phyloP scores from a whole-genome alignment of 2,113 vertebrate species.

The Rafetus swinhoei region DNA sequence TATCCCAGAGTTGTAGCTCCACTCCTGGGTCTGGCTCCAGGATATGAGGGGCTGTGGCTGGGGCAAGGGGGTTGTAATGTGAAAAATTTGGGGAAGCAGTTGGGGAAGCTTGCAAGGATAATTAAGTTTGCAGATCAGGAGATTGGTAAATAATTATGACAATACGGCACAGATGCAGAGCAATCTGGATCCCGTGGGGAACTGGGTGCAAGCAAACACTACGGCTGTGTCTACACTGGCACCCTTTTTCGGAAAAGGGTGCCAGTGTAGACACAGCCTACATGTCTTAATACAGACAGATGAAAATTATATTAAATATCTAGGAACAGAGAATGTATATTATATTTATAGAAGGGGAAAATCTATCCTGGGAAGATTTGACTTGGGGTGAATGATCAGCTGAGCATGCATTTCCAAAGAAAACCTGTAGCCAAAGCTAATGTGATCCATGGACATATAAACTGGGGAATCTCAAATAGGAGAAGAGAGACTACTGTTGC shows the following conservation, averaged over 20 bases:
- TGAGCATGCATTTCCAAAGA: background rate
- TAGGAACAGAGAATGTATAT: background rate
- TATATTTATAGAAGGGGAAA: background rate
- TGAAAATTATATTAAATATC: background rate
- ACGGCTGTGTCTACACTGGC: too few species aligned
- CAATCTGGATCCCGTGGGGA: background rate
- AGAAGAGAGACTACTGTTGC: background rate
- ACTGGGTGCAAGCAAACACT: background rate
- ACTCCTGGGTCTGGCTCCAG: too few species aligned
- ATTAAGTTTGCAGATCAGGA: background rate
- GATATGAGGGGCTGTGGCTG: too few species aligned
- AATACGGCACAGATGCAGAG: background rate
- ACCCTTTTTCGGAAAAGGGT: too few species aligned
- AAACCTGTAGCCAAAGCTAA: background rate
- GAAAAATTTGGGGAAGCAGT: background rate
- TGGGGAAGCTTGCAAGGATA: background rate
- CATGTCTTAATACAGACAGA: background rate
- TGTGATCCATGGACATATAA: background rate
- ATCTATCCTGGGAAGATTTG: background rate
- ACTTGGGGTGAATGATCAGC: background rate
- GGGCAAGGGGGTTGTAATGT: too few species aligned
- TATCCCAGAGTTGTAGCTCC: too few species aligned
- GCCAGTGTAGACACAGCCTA: too few species aligned
- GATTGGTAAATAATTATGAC: background rate
- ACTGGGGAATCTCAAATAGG: background rate